A percentile compares a stretch with the other conserved stretches of the same genome.
phyloP scores from a whole-genome alignment of 2,888 invertebrate species.

The Drosophila neonasuta region DNA sequence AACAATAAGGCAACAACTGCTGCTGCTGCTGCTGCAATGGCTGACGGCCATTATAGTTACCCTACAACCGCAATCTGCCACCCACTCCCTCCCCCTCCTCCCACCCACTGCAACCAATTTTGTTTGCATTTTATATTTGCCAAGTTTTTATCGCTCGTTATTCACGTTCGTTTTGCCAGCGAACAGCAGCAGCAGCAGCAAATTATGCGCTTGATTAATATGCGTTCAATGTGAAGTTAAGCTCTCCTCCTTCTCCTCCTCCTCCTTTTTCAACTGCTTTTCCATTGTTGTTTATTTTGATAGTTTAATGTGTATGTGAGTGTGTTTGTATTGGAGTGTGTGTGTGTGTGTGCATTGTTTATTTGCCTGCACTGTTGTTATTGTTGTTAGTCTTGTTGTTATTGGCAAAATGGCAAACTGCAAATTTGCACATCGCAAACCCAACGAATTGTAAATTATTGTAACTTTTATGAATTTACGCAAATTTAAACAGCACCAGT shows the following conservation, averaged over 20 bases:
- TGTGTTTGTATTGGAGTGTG: constrained; percentile 3
- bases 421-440: constrained; percentile 69
- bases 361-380: constrained; percentile 44
- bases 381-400: constrained; percentile 43
- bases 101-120: constrained; percentile 48
- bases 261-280: not conserved
- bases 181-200: constrained; percentile 52
- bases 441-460: constrained; percentile 74
- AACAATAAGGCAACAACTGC: constrained; percentile 69
- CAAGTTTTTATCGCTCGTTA: constrained; percentile 75
- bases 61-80: constrained; percentile 10
- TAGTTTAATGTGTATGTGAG: constrained; percentile 48
- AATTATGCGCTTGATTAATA: constrained; percentile 76
- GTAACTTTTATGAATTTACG: constrained; percentile 55
- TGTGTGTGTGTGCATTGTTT: constrained; percentile 39
- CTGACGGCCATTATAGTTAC: constrained; percentile 57
- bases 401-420: constrained; percentile 59
- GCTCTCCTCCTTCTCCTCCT: not conserved
- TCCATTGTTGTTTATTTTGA: constrained; percentile 67
- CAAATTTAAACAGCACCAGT: constrained; percentile 50
- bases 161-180: constrained; percentile 52
- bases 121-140: constrained; percentile 75
- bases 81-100: not conserved
- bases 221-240: constrained; percentile 62
- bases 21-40: constrained; percentile 50